Conservation (phyloP, 1,140 invertebrate species). For the Bombus huntii region DNA sequence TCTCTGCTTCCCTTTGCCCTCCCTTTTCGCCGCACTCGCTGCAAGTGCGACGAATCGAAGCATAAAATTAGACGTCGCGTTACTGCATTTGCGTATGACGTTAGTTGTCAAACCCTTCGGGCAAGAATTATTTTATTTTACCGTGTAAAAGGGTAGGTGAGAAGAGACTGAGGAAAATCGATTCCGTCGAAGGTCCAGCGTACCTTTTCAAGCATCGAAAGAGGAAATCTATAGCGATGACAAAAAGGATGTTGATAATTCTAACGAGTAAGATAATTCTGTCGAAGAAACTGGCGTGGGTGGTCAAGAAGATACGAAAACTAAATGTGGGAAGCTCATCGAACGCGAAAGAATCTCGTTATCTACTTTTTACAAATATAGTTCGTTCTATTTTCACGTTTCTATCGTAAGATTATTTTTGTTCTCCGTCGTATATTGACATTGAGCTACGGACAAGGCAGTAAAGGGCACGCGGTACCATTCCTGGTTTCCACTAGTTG, state of each 20-base stretch:
- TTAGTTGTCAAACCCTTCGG: not conserved
- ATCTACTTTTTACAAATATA: not conserved
- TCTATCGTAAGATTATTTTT: not conserved
- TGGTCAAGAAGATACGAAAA: not conserved
- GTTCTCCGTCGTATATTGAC: too few relatives aligned
- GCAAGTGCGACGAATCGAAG: conserved; percentile 54
- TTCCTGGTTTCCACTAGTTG: not conserved
- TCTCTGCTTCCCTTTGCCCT: conserved; percentile 34
- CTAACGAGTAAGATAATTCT: too few relatives aligned
- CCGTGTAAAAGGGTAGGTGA: not conserved
- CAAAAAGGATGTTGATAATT: too few relatives aligned
- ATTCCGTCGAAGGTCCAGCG: not conserved
- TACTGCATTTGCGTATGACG: not conserved
- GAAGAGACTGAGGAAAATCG: not conserved
- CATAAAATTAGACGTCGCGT: conserved; percentile 39
- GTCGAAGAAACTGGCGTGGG: too few relatives aligned
- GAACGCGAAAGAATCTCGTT: not conserved
- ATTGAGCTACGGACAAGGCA: too few relatives aligned
- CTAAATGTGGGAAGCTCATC: not conserved
- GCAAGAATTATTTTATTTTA: not conserved
- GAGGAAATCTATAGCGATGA: too few relatives aligned
- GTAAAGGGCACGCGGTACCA: too few relatives aligned
- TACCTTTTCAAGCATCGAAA: not conserved
- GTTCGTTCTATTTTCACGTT: not conserved
- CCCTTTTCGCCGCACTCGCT: conserved; percentile 15